Evolutionary conservation across 2,113 vertebrate genomes (phyloP).

Genomic region (Myotis davidii): DNA sequence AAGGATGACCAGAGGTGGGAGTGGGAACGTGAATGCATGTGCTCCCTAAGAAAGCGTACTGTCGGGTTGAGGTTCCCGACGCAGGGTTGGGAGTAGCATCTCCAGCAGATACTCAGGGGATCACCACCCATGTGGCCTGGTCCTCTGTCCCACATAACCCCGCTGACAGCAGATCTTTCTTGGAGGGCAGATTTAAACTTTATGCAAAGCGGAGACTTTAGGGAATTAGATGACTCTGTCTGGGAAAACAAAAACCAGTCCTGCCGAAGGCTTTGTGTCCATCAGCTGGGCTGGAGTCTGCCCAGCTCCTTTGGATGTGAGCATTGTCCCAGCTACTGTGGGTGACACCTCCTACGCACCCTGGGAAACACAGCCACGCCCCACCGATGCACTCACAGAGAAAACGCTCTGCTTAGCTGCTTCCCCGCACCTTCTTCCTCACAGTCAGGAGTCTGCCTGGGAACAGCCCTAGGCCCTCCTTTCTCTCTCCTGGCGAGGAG

Average conservation of each 20-base stretch:
- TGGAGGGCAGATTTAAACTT: background rate
- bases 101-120: background rate
- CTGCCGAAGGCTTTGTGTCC: background rate
- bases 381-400: fast-evolving
- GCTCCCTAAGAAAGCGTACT: background rate
- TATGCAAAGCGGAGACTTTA: background rate
- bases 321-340: background rate
- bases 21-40: background rate
- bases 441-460: background rate
- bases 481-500: background rate
- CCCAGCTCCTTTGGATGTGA: background rate
- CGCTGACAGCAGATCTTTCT: background rate
- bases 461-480: background rate
- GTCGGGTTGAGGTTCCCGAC: background rate
- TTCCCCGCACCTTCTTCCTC: background rate
- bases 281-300: background rate
- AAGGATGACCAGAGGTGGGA: background rate
- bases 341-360: too few relatives aligned
- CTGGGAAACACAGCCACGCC: background rate
- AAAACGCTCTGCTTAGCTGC: background rate
- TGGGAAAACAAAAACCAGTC: background rate
- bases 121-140: background rate
- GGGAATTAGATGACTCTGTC: background rate
- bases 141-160: background rate
- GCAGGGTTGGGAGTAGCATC: background rate